Percentiles rank a stretch among this genome's conserved stretches.
Evolutionary conservation across 2,113 vertebrate genomes (phyloP).

Genomic region (Psittacula cyanocephala): DNA sequence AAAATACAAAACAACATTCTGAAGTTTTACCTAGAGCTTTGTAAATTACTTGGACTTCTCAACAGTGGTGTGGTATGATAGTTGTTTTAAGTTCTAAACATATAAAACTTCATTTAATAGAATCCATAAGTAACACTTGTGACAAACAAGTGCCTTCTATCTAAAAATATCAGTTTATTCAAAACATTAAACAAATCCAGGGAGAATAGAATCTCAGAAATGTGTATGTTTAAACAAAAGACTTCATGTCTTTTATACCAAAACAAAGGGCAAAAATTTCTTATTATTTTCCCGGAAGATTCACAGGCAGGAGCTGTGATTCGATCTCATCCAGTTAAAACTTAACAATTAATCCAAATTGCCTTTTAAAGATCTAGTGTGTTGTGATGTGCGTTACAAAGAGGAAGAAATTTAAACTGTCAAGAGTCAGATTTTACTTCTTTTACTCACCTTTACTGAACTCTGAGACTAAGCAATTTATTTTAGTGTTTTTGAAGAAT

Average conservation of each 20-base stretch:
- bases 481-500: not conserved
- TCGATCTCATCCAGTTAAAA: not conserved
- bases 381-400: not conserved
- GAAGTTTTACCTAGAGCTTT: not conserved
- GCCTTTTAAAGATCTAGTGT: not conserved
- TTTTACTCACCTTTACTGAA: not conserved
- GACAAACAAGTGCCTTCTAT: not conserved
- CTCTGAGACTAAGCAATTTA: not conserved
- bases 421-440: not conserved
- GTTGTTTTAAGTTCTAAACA: not conserved
- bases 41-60: not conserved
- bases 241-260: not conserved
- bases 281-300: not conserved
- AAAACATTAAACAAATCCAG: not conserved
- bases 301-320: not conserved
- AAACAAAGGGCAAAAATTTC: not conserved
- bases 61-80: not conserved
- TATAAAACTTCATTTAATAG: not conserved
- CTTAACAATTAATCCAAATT: not conserved
- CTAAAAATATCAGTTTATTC: not conserved
- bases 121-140: not conserved
- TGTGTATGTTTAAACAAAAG: not conserved
- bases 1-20: not conserved
- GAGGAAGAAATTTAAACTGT: not conserved
- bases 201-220: not conserved